These are phyloP conservation scores for Grapholita molesta DNA, from an alignment of 1,140 invertebrate genomes.

Conservation along the genomic window DNA sequence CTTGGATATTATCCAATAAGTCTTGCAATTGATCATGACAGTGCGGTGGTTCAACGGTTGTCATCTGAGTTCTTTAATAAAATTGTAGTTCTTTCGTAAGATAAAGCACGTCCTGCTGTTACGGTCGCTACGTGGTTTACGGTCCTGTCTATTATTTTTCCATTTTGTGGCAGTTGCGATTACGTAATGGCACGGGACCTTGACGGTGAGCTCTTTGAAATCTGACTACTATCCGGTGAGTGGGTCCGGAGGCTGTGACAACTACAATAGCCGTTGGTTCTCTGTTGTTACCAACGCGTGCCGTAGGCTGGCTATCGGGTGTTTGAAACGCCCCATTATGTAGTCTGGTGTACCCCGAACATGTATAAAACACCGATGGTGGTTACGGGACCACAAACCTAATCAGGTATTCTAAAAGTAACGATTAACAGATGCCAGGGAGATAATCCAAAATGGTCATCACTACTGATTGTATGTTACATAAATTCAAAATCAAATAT, in stretches of 20 bases:
- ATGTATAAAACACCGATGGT: no score
- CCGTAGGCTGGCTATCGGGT: neutral
- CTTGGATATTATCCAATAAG: no score
- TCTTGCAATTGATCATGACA: neutral
- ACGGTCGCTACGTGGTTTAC: constrained; percentile 39
- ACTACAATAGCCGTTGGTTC: constrained; percentile 31
- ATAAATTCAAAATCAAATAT: no score
- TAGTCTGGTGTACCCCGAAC: no score
- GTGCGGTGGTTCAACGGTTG: neutral
- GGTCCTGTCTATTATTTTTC: constrained; percentile 45
- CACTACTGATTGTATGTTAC: no score
- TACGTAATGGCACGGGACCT: constrained; percentile 44
- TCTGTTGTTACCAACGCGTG: neutral
- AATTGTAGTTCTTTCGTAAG: constrained; percentile 27
- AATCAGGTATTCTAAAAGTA: no score
- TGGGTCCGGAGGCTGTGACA: constrained; percentile 22
- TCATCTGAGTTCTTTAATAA: neutral
- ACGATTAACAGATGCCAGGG: no score
- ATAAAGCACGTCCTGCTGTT: constrained; percentile 34
- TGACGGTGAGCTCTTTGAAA: constrained; percentile 42
- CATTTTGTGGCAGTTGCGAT: constrained; percentile 43
- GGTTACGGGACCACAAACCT: no score
- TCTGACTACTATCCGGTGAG: constrained; percentile 38
- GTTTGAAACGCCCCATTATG: neutral
- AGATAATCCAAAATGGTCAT: no score